Evolutionary conservation across 1,140 invertebrate species (phyloP), one percentile per base, ranked within the genome.

Genomic region (Pygmarrhopalites habei): DNA sequence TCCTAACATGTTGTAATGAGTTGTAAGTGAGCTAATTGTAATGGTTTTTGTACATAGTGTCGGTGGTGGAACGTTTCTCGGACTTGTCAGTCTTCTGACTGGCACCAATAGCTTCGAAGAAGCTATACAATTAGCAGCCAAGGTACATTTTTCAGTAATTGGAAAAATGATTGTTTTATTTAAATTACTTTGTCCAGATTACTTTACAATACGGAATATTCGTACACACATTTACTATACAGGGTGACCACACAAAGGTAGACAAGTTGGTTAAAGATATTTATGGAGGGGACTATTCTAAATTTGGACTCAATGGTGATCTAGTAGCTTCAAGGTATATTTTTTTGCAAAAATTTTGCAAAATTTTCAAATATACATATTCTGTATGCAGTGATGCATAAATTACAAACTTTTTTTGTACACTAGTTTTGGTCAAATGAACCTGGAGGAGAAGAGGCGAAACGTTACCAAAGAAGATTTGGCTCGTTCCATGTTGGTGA

Each of bases 221-320:
- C n/a, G n/a, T n/a, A n/a, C n/a, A n/a, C n/a, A n/a, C n/a, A n/a
- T n/a, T n/a, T n/a, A n/a, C n/a, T n/a, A n/a, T n/a, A n/a, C 80
- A 84, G 67, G 96, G 96, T 1, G 93, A 99, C 79, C 93, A 90
- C 74, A 92, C 86, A 7, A 87, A 86, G 70, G 92, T 98, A 2
- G 95, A 99, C 75, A 98, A 98, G 78, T 80, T 98, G 51, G 92
- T 99, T 1, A 85, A 85, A 60, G 96, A 98, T 75, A 99, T 99
- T 75, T 99, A 98, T 78, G 95, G 95, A 4, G 93, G 94, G 5
- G 93, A 95, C 77, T 99, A 99, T 77, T 84, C 86, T 47, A 83
- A 87, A 68, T 97, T 98, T 76, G 86, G 88, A 39, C 80, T 99
- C 41, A 85, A 87, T 23, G 95, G 93, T 5, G 90, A 98, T 77